These are phyloP conservation scores for Edolisoma coerulescens DNA, from an alignment of 2,113 vertebrate genomes.

Conservation along the genomic window DNA sequence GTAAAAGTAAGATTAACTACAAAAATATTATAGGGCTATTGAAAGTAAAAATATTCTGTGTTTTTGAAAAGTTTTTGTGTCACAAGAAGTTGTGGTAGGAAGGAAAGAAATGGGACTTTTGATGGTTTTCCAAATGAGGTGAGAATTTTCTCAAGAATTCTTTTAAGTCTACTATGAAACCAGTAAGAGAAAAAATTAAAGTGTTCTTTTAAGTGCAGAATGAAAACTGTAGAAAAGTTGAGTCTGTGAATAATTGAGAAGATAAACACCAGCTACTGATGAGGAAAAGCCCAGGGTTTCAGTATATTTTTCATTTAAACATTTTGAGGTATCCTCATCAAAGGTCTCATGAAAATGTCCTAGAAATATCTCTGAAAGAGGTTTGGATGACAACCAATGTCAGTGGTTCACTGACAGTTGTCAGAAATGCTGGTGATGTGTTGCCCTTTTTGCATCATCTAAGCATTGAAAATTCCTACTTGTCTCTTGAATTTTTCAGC, in stretches of 20 bases:
- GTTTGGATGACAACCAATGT: not conserved
- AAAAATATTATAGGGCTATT: not conserved
- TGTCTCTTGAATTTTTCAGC: not conserved
- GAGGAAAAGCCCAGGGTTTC: not conserved
- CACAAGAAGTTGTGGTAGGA: rapidly evolving
- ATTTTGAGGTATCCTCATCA: not conserved
- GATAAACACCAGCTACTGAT: not conserved
- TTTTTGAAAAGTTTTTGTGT: not conserved
- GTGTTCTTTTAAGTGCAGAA: not conserved
- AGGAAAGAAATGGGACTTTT: not conserved
- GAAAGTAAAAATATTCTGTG: not conserved
- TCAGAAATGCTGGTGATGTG: not conserved
- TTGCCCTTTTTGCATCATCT: not conserved
- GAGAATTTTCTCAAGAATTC: not conserved
- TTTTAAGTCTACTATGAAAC: not conserved
- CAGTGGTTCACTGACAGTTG: not conserved
- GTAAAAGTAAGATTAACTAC: not conserved
- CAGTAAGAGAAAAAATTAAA: not conserved
- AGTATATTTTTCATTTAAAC: not conserved
- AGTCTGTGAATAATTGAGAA: not conserved
- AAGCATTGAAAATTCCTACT: not conserved
- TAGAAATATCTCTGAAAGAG: not conserved
- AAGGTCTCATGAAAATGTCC: not conserved
- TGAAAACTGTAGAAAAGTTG: not conserved
- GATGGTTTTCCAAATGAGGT: not conserved